Evolutionary conservation across 2,888 invertebrate genomes (phyloP).

Genomic region (Lysandra coridon): DNA sequence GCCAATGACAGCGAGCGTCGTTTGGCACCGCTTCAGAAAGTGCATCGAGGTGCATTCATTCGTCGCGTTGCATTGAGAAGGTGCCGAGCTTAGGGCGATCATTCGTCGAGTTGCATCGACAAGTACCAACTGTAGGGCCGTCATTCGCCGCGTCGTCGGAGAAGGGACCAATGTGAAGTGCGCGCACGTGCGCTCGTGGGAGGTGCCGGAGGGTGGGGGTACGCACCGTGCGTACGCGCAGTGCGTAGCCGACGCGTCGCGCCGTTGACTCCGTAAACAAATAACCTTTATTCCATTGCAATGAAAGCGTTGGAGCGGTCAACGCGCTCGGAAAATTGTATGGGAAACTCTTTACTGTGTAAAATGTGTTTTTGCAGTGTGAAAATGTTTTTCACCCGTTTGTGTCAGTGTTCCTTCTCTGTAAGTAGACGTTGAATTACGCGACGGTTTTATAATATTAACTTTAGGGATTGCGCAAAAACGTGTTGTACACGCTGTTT

Average conservation of each 20-base stretch:
- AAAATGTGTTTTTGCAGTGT: neutral
- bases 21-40: slow-evolving; percentile 58
- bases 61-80: slow-evolving; percentile 48
- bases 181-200: slow-evolving; percentile 55
- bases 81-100: slow-evolving; percentile 52
- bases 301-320: slow-evolving; percentile 23
- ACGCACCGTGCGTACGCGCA: slow-evolving; percentile 68
- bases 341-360: neutral
- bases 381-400: slow-evolving; percentile 2
- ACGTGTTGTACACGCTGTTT: neutral
- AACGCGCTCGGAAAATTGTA: slow-evolving; percentile 28
- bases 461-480: neutral
- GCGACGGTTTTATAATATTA: neutral
- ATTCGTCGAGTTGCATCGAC: slow-evolving; percentile 52
- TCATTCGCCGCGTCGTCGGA: slow-evolving; percentile 56
- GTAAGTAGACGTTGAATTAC: slow-evolving; percentile 4
- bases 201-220: slow-evolving; percentile 49
- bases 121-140: slow-evolving; percentile 49
- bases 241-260: slow-evolving; percentile 65
- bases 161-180: slow-evolving; percentile 72
- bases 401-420: neutral
- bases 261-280: slow-evolving; percentile 30
- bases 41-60: slow-evolving; percentile 55
- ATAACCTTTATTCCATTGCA: slow-evolving; percentile 27
- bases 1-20: slow-evolving; percentile 55